phyloP scores from a whole-genome alignment of 2,888 invertebrate genomes.

The Onthophagus sagittarius region DNA sequence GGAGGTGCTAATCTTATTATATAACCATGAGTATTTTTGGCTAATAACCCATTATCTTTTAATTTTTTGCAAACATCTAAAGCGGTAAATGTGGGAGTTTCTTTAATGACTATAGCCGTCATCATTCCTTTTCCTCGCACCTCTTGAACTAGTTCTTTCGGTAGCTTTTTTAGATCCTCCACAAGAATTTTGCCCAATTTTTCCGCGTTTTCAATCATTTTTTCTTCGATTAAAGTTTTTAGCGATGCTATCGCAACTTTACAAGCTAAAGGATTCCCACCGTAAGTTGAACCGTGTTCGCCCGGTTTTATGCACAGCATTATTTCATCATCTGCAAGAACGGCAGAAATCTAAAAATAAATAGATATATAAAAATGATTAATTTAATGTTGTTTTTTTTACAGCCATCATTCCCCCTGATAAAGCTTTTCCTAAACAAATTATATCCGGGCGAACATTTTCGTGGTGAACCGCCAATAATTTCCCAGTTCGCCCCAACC shows the following conservation, averaged over 20 bases:
- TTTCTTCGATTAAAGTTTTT: constrained; percentile 82
- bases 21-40: constrained; percentile 93
- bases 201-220: constrained; percentile 77
- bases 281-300: constrained; percentile 94
- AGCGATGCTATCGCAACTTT: constrained; percentile 83
- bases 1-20: constrained; percentile 92
- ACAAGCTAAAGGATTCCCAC: constrained; percentile 93
- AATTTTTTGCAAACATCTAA: constrained; percentile 73
- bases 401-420: constrained; percentile 90
- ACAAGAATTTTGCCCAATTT: constrained; percentile 71
- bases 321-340: constrained; percentile 76
- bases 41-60: constrained; percentile 80
- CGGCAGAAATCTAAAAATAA: constrained; percentile 75
- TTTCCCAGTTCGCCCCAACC: constrained; percentile 86
- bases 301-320: constrained; percentile 89
- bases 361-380: background rate
- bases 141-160: constrained; percentile 65
- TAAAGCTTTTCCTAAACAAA: constrained; percentile 89
- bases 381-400: constrained; percentile 30
- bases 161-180: constrained; percentile 66
- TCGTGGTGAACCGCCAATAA: constrained; percentile 84
- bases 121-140: constrained; percentile 89
- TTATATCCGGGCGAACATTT: constrained; percentile 81
- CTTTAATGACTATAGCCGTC: constrained; percentile 81
- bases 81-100: constrained; percentile 50